Percentiles rank a stretch among this genome's conserved stretches.
phyloP scores from a whole-genome alignment of 1,140 invertebrate species.

The Scaptomyza pallida region DNA sequence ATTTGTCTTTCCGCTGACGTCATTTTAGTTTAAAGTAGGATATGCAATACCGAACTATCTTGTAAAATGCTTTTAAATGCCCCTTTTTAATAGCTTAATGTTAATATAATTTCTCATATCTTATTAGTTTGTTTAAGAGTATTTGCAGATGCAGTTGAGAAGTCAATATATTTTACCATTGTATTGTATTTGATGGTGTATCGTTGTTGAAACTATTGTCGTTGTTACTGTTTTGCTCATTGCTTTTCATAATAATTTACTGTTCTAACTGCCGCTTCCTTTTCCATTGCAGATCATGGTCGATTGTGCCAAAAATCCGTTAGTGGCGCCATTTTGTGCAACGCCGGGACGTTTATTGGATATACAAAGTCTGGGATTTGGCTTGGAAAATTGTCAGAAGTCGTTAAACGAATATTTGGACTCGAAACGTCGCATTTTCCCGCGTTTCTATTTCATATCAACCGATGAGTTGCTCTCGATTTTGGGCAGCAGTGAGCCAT shows the following conservation, averaged over 20 bases:
- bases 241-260: slow-evolving; percentile 77
- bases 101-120: not conserved
- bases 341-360: slow-evolving; percentile 89
- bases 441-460: slow-evolving; percentile 96
- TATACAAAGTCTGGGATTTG: slow-evolving; percentile 89
- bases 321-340: slow-evolving; percentile 91
- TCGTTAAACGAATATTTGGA: slow-evolving; percentile 95
- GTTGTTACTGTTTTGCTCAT: slow-evolving; percentile 55
- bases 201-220: slow-evolving; percentile 26
- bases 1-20: not conserved
- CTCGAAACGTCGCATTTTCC: slow-evolving; percentile 93
- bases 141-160: not conserved
- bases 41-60: not conserved
- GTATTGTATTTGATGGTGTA: slow-evolving; percentile 41
- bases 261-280: slow-evolving; percentile 54
- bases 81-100: too few species aligned
- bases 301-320: slow-evolving; percentile 90
- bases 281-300: slow-evolving; percentile 89
- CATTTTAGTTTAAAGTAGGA: too few species aligned
- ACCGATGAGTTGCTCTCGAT: slow-evolving; percentile 96
- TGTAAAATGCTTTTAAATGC: not conserved
- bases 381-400: slow-evolving; percentile 95
- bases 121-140: slow-evolving; percentile 44
- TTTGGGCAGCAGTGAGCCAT: slow-evolving; percentile 92
- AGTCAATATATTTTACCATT: slow-evolving; percentile 8